Conservation (phyloP, 2,888 invertebrate species). For the Drosophila bunnanda region DNA sequence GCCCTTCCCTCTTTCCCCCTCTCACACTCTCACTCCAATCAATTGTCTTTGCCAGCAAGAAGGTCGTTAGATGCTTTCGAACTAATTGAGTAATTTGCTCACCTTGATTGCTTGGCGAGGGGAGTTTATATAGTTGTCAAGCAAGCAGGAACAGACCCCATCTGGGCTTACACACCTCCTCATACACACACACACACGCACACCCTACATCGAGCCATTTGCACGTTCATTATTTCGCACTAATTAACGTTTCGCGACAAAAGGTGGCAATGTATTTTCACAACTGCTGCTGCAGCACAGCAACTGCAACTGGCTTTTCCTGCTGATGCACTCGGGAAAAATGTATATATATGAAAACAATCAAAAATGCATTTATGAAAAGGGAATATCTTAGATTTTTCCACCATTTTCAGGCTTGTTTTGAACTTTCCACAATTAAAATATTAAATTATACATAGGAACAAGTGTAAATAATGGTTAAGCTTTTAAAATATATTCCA, state of each 20-base stretch:
- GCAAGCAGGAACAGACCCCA: background rate
- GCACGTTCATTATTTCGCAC: slow-evolving; percentile 73
- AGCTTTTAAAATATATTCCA: background rate
- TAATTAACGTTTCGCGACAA: slow-evolving; percentile 76
- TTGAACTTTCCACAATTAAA: accelerated
- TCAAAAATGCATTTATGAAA: too few relatives aligned
- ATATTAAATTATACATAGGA: background rate
- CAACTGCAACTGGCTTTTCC: slow-evolving; percentile 21
- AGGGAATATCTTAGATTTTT: too few relatives aligned
- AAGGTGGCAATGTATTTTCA: slow-evolving; percentile 62
- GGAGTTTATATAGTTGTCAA: slow-evolving; percentile 28
- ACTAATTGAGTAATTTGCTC: slow-evolving; percentile 57
- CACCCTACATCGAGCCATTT: slow-evolving; percentile 3
- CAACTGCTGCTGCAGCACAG: slow-evolving; percentile 28
- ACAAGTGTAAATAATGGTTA: too few relatives aligned
- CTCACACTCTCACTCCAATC: slow-evolving; percentile 2
- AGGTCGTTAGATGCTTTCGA: slow-evolving; percentile 38
- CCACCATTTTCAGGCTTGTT: background rate
- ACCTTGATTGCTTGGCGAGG: slow-evolving; percentile 47
- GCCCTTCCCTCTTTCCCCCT: background rate
- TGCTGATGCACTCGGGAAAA: slow-evolving; percentile 9
- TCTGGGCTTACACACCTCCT: background rate
- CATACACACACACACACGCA: slow-evolving; percentile 6
- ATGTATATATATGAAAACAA: background rate
- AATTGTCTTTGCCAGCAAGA: slow-evolving; percentile 21